These are phyloP conservation scores for Parus major DNA, from an alignment of 2,113 vertebrate species.

Conservation along the genomic window DNA sequence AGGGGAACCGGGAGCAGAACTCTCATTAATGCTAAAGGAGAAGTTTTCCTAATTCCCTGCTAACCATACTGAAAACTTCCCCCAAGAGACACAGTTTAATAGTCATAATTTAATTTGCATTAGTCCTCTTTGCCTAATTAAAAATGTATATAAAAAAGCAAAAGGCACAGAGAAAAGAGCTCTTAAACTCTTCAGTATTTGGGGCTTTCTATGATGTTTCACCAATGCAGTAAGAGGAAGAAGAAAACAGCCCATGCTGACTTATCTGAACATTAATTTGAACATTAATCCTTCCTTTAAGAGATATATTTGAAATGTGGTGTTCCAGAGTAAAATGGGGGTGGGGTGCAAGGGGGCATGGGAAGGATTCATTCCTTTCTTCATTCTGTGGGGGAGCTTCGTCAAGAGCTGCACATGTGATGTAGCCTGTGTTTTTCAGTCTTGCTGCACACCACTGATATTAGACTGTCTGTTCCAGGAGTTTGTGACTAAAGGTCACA, in stretches of 20 bases:
- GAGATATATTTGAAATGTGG: neutral
- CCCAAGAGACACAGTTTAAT: neutral
- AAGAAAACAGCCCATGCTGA: neutral
- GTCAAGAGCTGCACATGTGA: rapidly evolving
- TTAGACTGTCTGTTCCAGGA: neutral
- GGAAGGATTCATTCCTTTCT: neutral
- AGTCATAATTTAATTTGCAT: slow-evolving; percentile 13
- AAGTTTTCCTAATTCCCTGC: neutral
- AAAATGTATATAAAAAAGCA: neutral
- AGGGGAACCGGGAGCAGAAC: neutral
- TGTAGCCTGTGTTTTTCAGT: neutral
- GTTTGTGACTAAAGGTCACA: neutral
- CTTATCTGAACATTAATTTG: neutral
- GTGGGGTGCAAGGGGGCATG: no score
- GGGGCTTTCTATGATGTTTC: neutral
- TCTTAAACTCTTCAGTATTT: neutral
- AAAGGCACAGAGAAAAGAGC: neutral
- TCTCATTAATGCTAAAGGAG: neutral
- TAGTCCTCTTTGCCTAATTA: slow-evolving; percentile 18
- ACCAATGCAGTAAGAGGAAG: neutral
- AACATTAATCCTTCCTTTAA: neutral
- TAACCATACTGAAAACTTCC: neutral
- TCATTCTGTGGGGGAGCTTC: neutral
- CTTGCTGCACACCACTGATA: neutral
- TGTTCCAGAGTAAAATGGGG: neutral